phyloP scores from a whole-genome alignment of 2,888 invertebrate species.

The Acholoe squamosa region DNA sequence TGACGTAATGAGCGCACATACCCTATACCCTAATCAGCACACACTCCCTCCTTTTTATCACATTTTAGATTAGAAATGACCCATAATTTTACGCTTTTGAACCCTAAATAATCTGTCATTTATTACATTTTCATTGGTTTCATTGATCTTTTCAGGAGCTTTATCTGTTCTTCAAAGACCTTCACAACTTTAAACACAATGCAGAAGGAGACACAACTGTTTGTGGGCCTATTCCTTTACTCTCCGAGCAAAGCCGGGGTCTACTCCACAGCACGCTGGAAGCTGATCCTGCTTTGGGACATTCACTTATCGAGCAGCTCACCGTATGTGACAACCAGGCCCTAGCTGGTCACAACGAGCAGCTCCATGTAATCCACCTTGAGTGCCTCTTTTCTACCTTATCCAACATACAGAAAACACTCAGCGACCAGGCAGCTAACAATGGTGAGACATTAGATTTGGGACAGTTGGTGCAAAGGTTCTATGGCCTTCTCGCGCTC shows the following conservation, averaged over 20 bases:
- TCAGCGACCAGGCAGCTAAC: not conserved
- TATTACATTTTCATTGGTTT: not conserved
- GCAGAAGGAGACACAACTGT: not conserved
- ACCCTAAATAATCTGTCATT: too few species aligned
- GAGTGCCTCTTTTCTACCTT: conserved; percentile 48
- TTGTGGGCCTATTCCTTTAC: conserved; percentile 4
- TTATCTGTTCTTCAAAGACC: conserved; percentile 72
- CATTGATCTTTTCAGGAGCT: conserved; percentile 73
- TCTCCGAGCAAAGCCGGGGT: conserved; percentile 48
- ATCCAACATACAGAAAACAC: not conserved
- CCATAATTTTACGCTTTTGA: too few species aligned
- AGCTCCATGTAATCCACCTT: conserved; percentile 41
- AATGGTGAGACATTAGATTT: not conserved
- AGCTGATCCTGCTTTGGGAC: conserved; percentile 72
- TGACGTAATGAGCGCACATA: too few species aligned
- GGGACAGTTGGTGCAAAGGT: not conserved
- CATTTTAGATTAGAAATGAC: too few species aligned
- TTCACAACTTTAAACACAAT: not conserved
- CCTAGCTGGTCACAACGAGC: not conserved
- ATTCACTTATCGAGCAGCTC: conserved; percentile 67
- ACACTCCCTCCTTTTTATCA: not conserved
- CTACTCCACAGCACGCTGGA: conserved; percentile 70
- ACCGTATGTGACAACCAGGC: not conserved
- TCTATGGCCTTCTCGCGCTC: not conserved
- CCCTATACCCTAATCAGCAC: too few species aligned